Base-by-base conservation (phyloP, 2,888 invertebrate species). In the Steinernema hermaphroditum region DNA sequence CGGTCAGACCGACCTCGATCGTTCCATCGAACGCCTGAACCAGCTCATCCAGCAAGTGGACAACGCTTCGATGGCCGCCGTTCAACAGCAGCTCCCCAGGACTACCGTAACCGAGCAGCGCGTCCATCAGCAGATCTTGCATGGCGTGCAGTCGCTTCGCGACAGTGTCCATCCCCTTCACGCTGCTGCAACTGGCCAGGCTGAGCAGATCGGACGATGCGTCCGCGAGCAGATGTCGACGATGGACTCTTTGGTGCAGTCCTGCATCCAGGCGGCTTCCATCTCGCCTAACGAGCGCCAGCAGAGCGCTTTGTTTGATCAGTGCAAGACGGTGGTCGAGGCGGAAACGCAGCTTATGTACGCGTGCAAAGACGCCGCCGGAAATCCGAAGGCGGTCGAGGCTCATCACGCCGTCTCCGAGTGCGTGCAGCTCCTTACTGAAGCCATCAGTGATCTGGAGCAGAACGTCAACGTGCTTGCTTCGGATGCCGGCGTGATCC, bases 251-350 rank as follows among this genome's bases (percentile, higher is more conserved):
- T 90, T 97, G 77, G 92, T 94, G 0, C 89, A 91, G 1, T 92
- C 92, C 16, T 91, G 92, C 0, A 91, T 94, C 71, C 95, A 76
- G 34, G 83, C 83, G 8, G 85, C 84, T 8, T 70, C 78, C n/a
- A 72, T 81, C 27, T 69, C 74, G 22, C 91, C 92, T 6, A 94
- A 94, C 87, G 93, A 93, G 0, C 91, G 91, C 84, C 92, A 93
- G 81, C 96, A 96, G 88, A 92, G 92, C 87, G 90, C 91, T 68
- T 89, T 96, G 71, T 89, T 98, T 75, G 93, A 96, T 86, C 94
- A 95, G 88, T 91, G 94, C 1, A 93, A 96, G 87, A 96, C 96
- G 0, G 94, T 96, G 71, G 91, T 94, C 0, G 98, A 98, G 89
- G 92, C 94, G n/a, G 92, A 93, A 1, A 89, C 94, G 4, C 93